These are phyloP conservation scores for Anarrhichthys ocellatus DNA, from an alignment of 2,113 vertebrate species.

Conservation along the genomic window DNA sequence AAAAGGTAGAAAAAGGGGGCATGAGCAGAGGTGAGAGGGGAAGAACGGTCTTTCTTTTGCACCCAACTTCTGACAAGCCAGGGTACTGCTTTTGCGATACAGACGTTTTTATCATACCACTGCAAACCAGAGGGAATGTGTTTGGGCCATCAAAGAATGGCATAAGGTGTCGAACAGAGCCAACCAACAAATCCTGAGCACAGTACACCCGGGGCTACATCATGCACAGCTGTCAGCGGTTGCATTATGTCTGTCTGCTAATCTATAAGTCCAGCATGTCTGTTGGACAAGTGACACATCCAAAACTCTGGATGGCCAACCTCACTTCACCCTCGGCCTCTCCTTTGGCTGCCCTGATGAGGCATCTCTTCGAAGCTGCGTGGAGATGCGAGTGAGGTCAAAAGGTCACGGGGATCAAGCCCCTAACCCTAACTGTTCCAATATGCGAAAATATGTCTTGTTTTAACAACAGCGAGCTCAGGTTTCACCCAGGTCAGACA, in stretches of 20 bases:
- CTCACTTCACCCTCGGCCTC: background rate
- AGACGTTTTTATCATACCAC: slow-evolving; percentile 23
- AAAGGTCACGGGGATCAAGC: slow-evolving; percentile 53
- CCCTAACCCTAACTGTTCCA: slow-evolving; percentile 64
- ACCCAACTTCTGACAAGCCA: slow-evolving; percentile 10
- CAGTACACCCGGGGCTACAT: background rate
- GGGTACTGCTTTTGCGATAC: slow-evolving; percentile 28
- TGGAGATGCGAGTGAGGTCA: slow-evolving; percentile 36
- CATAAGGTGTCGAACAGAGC: slow-evolving; percentile 33
- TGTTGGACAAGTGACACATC: background rate
- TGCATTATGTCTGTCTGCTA: background rate
- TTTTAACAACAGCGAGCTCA: slow-evolving; percentile 52
- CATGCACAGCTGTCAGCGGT: slow-evolving; percentile 17
- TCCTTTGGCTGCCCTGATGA: slow-evolving; percentile 1
- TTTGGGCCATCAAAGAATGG: slow-evolving; percentile 40
- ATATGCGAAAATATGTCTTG: slow-evolving; percentile 64
- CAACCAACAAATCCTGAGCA: slow-evolving; percentile 3
- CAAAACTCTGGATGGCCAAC: slow-evolving; percentile 5
- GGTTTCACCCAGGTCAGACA: slow-evolving; percentile 57
- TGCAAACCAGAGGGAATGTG: slow-evolving; percentile 34
- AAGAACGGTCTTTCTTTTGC: background rate
- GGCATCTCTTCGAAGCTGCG: slow-evolving; percentile 21
- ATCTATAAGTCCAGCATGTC: slow-evolving; percentile 1
- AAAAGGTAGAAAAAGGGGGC: background rate
- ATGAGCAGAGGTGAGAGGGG: background rate